Evolutionary conservation across 2,888 invertebrate species (phyloP), one percentile per base, ranked within the genome.

Genomic region (Sceliomorpha sp.): DNA sequence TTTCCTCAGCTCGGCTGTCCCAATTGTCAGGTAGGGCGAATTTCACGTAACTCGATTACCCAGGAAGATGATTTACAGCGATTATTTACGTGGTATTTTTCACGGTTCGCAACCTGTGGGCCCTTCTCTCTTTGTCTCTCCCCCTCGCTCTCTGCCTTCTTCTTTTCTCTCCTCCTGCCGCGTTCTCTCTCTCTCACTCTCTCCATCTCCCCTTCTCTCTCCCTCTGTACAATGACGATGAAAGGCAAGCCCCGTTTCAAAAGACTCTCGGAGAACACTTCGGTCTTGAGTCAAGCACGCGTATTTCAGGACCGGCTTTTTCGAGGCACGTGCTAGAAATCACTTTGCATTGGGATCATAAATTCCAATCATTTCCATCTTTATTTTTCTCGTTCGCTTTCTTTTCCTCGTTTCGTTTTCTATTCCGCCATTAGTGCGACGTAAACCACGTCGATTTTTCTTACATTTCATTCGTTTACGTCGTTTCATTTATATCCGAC

Each of bases 291-390:
- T 39, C 62, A 62, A 63, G 63, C 40, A 63, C 53, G 55, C 55
- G 55, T 39, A 17, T 47, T 51, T 60, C 45, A 55, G 27, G 60
- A 56, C 68, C 51, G 55, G 56, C 62, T 48, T 44, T 59, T 55
- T 58, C 42, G 39, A 40, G 51, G 63, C 69, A 63, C 69, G 69
- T 69, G 69, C 69, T 62, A 47, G 69, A 58, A 63, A 58, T 62
- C 69, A 69, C 53, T 56, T 63, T 55, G 44, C 48, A 63, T 63
- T 47, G 63, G 48, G 39, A 55, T 56, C 55, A 39, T 55, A 48
- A 63, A 63, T 55, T 55, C 48, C 63, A 42, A 47, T 63, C 53
- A 47, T 63, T 55, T 63, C 47, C 53, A 53, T 62, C 29, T 60
- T 36, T 62, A 62, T 63, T 55, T 45, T 55, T 53, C 42, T 53